Base-by-base conservation (phyloP, 2,797 vertebrate genomes). In the Sebastes iracundus region DNA sequence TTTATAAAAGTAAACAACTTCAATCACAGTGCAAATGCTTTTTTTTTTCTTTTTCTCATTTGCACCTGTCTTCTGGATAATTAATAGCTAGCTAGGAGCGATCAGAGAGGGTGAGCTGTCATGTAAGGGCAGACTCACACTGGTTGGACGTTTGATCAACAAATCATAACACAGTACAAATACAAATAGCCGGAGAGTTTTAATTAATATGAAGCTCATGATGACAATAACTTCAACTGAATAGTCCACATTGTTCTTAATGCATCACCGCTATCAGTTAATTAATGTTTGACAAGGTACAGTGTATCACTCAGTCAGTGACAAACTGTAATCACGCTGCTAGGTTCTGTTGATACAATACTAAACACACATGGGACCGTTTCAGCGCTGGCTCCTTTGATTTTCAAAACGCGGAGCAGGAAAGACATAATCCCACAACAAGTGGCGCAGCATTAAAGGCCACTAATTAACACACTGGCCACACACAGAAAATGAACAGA, bases 201-300 rank as follows among this genome's bases (percentile, higher is more conserved):
- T 91, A 92, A 94, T 92, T 90, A 70, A 68, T 82, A 79, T 58
- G 20, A 86, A 86, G 85, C 90, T 79, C 61, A 46, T 88, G 88
- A 90, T 81, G 79, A 90, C 59, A 75, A 7, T 20, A 68, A 73
- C 87, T 88, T 78, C 55, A 68, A 49, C 66, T 68, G 78, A 87
- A 87, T 71, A 52, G 83, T 76, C 65, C 53, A 68, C 79, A 42
- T 59, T 81, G 80, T 69, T 89, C 79, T 82, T 89, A 90, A 87
- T 79, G 80, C 82, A 80, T 88, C 89, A 66, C 77, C 53, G 83
- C 93, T 93, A 94, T 95, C 92, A 93, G 91, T 94, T 94, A 94
- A 94, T 95, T 94, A 93, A 93, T 94, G 92, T 94, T 92, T 94
- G 92, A 94, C 94, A 90, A 87, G 91, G 90, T 92, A 88, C 91